These are phyloP conservation scores for Diuraphis noxia DNA, from an alignment of 1,140 invertebrate genomes.

Conservation along the genomic window DNA sequence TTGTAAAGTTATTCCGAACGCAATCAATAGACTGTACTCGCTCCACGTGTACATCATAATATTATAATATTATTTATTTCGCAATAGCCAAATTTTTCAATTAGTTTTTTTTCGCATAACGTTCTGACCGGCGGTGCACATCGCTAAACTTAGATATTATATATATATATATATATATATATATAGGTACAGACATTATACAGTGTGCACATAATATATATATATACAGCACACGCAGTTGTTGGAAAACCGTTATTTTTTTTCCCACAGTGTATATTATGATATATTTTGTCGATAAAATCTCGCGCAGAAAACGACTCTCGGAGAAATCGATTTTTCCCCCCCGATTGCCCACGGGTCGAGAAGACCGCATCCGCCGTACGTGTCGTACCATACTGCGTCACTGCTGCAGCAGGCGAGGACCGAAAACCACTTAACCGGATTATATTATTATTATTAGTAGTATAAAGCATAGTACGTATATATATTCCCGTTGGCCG, in stretches of 20 bases:
- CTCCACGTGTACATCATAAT: not conserved
- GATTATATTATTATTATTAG: conserved; percentile 21
- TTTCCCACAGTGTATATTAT: not conserved
- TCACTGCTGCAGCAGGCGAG: not conserved
- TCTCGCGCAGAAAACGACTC: not conserved
- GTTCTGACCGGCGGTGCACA: not conserved
- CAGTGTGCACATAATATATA: not conserved
- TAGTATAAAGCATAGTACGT: too few relatives aligned
- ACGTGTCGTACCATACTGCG: not conserved
- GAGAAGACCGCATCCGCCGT: not conserved
- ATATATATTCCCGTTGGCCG: not conserved
- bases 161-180: not conserved
- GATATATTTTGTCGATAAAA: conserved; percentile 15
- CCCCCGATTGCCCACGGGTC: not conserved
- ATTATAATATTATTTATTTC: not conserved
- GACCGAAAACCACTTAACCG: conserved; percentile 43
- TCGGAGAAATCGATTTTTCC: not conserved
- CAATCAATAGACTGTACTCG: too few relatives aligned
- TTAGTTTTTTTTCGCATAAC: not conserved
- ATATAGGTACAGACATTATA: not conserved
- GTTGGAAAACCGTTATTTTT: not conserved
- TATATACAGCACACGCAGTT: not conserved
- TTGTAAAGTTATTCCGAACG: not conserved
- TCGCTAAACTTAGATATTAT: not conserved
- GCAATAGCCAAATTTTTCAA: not conserved